These are phyloP conservation scores for Epizoanthus rinbou DNA, from an alignment of 92 coral and sea anemone genomes.

Conservation along the genomic window DNA sequence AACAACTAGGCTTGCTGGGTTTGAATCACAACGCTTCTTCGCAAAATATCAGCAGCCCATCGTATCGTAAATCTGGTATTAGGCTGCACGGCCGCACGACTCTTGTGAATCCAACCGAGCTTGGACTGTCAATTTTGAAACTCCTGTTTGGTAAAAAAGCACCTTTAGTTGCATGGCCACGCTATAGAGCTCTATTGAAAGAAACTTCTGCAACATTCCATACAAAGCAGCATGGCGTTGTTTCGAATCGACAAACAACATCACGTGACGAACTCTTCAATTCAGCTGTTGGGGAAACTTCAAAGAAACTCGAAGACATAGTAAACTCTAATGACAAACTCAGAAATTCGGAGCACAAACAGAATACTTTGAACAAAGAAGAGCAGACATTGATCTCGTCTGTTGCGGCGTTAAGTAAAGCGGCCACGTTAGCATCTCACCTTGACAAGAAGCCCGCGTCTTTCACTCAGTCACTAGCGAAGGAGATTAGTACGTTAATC, in stretches of 20 bases:
- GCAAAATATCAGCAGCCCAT: background rate
- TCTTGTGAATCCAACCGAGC: slow-evolving; percentile 82
- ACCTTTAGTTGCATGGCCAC: slow-evolving; percentile 69
- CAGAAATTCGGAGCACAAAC: background rate
- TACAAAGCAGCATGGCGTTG: slow-evolving; percentile 1
- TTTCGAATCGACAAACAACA: background rate
- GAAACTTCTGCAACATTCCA: slow-evolving; percentile 22
- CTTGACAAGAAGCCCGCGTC: background rate
- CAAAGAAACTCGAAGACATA: background rate
- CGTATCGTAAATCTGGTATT: slow-evolving; percentile 34
- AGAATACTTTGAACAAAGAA: background rate
- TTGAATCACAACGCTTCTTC: slow-evolving; percentile 16
- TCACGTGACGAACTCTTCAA: background rate
- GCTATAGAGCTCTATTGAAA: slow-evolving; percentile 47
- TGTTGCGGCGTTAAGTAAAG: slow-evolving; percentile 14
- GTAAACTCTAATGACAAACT: background rate
- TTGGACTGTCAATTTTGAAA: slow-evolving; percentile 86
- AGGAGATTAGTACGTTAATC: slow-evolving; percentile 69
- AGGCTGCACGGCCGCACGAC: slow-evolving; percentile 44
- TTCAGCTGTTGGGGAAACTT: background rate
- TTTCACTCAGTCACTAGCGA: slow-evolving; percentile 64
- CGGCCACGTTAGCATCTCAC: background rate
- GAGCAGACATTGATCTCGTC: slow-evolving; percentile 22
- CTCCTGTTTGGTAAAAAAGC: slow-evolving; percentile 90
- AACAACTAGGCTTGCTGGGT: background rate